Conservation (phyloP, 2,113 vertebrate genomes). For the Upupa epops region DNA sequence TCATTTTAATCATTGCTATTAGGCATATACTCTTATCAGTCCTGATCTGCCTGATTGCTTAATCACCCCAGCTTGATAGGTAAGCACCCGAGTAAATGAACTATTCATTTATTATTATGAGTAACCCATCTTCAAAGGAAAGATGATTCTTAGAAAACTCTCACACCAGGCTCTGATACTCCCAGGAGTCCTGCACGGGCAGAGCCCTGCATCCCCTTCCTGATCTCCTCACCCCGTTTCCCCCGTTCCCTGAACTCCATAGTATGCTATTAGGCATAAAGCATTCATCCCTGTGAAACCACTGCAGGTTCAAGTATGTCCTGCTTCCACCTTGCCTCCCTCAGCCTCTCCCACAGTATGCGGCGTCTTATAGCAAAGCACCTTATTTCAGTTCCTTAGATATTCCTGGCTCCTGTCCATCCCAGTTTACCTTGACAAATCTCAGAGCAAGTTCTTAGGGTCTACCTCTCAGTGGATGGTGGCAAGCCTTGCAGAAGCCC, state of each 20-base stretch:
- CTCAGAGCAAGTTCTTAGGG: background rate
- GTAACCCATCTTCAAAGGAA: too few species aligned
- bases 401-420: background rate
- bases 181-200: background rate
- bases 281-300: background rate
- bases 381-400: background rate
- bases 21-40: background rate
- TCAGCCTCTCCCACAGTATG: background rate
- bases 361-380: background rate
- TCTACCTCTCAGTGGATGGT: background rate
- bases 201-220: background rate
- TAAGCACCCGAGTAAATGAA: background rate
- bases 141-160: background rate
- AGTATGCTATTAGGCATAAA: accelerated
- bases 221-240: background rate
- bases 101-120: background rate
- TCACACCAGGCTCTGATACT: background rate
- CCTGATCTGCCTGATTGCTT: background rate
- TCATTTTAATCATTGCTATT: background rate
- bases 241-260: background rate
- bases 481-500: background rate
- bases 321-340: background rate
- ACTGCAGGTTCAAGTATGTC: background rate
- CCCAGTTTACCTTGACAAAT: conserved; percentile 6
- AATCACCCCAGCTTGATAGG: background rate